Percentiles rank a stretch among this genome's conserved stretches.
These are phyloP conservation scores for Rhyzopertha dominica DNA, from an alignment of 1,140 invertebrate genomes.

Conservation along the genomic window DNA sequence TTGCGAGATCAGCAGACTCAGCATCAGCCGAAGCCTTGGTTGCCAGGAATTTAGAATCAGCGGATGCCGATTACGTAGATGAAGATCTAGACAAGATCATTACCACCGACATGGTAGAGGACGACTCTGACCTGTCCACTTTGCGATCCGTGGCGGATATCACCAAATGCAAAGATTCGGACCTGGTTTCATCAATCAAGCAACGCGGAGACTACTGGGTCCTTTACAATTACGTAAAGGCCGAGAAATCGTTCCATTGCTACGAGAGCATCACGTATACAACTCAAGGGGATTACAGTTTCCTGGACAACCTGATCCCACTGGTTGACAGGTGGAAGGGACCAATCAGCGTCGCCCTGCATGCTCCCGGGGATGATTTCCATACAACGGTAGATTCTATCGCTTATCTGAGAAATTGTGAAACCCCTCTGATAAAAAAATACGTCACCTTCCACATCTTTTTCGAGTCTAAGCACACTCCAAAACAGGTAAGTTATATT, in stretches of 20 bases:
- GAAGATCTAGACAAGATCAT: too few relatives aligned
- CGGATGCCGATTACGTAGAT: too few relatives aligned
- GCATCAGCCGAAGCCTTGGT: too few relatives aligned
- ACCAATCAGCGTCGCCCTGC: slow-evolving; percentile 64
- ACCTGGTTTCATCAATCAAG: too few relatives aligned
- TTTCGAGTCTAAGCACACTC: slow-evolving; percentile 58
- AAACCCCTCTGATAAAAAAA: slow-evolving; percentile 48
- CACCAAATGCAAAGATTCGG: too few relatives aligned
- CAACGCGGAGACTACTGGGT: slow-evolving; percentile 82
- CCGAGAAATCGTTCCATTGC: slow-evolving; percentile 47
- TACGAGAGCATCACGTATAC: slow-evolving; percentile 66
- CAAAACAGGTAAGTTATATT: slow-evolving; percentile 50
- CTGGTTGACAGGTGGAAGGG: slow-evolving; percentile 47
- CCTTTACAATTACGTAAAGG: slow-evolving; percentile 74
- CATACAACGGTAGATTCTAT: slow-evolving; percentile 53
- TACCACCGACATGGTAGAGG: too few relatives aligned
- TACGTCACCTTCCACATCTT: slow-evolving; percentile 63
- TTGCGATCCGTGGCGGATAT: too few relatives aligned
- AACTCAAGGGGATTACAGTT: slow-evolving; percentile 59
- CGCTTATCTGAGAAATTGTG: slow-evolving; percentile 54
- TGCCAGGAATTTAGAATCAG: too few relatives aligned
- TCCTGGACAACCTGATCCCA: slow-evolving; percentile 34
- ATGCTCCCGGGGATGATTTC: slow-evolving; percentile 64
- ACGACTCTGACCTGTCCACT: too few relatives aligned
- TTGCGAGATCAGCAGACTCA: too few relatives aligned